Conservation (phyloP, 2,797 vertebrate species). For the Bradypus variegatus region DNA sequence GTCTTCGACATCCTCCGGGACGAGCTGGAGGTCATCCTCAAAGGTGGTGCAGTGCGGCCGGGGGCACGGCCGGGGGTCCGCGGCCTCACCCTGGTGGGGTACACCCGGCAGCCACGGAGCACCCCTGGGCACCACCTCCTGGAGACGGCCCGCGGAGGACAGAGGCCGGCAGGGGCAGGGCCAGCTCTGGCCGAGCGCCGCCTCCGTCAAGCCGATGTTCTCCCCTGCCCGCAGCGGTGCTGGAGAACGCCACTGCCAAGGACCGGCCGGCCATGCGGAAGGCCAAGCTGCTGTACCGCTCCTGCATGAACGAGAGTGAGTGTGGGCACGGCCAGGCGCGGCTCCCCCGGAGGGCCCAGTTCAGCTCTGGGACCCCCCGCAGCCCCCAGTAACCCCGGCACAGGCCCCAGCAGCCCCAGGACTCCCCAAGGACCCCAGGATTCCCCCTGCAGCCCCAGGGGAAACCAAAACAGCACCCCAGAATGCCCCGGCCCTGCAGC, state of each 20-base stretch:
- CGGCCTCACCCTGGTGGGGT: background rate
- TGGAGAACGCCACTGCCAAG: slow-evolving; percentile 78
- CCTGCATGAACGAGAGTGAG: slow-evolving; percentile 97
- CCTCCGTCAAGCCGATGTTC: background rate
- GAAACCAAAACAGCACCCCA: too few relatives aligned
- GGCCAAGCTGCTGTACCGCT: slow-evolving; percentile 89
- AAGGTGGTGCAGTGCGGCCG: slow-evolving; percentile 78
- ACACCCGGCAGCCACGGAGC: too few relatives aligned
- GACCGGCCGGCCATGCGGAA: slow-evolving; percentile 91
- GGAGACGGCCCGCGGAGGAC: too few relatives aligned
- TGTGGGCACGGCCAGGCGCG: background rate
- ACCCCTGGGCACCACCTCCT: too few relatives aligned
- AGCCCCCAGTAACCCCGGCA: too few relatives aligned
- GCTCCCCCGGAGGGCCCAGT: background rate
- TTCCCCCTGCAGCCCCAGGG: background rate
- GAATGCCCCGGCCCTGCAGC: too few relatives aligned
- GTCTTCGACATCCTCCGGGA: slow-evolving; percentile 93
- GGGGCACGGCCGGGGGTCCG: too few relatives aligned
- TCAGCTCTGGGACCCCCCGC: too few relatives aligned
- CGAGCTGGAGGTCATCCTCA: slow-evolving; percentile 93
- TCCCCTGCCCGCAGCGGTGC: slow-evolving; percentile 79
- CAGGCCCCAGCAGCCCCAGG: too few relatives aligned
- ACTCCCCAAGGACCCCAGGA: background rate
- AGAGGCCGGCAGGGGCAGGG: too few relatives aligned
- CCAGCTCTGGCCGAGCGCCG: background rate